Evolutionary conservation across 2,797 vertebrate species (phyloP), one percentile per base, ranked within the genome.

Genomic region (Melanogrammus aeglefinus): DNA sequence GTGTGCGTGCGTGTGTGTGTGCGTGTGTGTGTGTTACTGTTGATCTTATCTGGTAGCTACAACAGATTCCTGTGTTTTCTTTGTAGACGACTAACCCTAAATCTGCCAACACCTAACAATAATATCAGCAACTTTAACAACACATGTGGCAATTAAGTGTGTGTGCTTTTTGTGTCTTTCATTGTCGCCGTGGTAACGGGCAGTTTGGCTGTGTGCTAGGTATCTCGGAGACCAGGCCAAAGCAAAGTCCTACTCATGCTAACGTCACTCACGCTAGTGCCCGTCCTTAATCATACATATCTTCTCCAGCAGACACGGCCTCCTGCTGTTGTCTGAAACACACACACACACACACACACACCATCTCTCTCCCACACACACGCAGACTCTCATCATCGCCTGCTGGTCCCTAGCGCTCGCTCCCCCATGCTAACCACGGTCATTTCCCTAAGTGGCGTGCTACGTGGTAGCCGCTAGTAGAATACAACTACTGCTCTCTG

Each of bases 401-500:
- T 4, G 35, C 35, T 36, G 35, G 35, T 36, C 5, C 35, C 35
- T 36, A 36, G 35, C 35, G 82, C 83, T 73, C 88, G 81, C 31
- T 81, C 80, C 80, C 82, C 73, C 79, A 74, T 73, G 79, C 83
- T 89, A 88, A 93, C 82, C 89, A 90, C 85, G 76, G 24, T 89
- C 82, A 91, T 93, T 91, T 93, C 87, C 90, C 88, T 92, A 92
- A 91, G 80, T 86, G 82, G 85, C 16, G 72, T 87, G 35, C 83
- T 84, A 31, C 81, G 84, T 78, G 29, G 29, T 31, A 9, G 6
- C 82, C 76, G 41, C n/a, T 1, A 78, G 47, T 3, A 21, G 18
- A 13, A 3, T 21, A 13, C 8, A 0, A 36, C 35, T 36, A 36
- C 35, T 36, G 35, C 4, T 36, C 35, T 36, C 35, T 36, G 35